phyloP scores from a whole-genome alignment of 2,113 vertebrate species.

The Pseudorectes ferrugineus region DNA sequence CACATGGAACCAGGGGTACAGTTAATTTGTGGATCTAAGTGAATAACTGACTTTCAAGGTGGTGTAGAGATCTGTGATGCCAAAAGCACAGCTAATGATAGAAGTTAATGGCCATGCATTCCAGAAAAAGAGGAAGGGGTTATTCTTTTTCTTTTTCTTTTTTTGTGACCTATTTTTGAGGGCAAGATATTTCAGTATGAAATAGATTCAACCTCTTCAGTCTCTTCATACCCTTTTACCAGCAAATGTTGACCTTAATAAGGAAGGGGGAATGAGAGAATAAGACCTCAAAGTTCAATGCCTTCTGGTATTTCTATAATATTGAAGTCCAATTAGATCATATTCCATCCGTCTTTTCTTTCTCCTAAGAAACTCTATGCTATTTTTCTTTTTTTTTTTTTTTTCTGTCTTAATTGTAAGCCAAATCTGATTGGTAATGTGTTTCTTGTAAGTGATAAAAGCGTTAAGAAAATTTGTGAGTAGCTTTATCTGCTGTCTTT shows the following conservation, averaged over 20 bases:
- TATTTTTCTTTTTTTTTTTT: neutral
- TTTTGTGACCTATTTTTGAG: neutral
- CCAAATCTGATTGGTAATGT: neutral
- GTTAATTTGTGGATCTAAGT: neutral
- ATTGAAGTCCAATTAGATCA: neutral
- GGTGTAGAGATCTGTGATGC: neutral
- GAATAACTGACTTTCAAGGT: neutral
- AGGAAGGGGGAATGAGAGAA: neutral
- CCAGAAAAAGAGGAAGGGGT: fast-evolving
- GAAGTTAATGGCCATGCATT: neutral
- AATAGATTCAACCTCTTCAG: neutral
- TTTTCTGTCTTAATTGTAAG: neutral
- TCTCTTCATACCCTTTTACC: neutral
- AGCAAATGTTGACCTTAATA: neutral
- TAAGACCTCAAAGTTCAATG: neutral
- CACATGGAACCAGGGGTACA: fast-evolving
- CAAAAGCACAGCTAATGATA: neutral
- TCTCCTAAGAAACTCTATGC: neutral
- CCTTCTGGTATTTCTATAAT: neutral
- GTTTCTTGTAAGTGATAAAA: neutral
- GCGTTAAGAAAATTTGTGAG: neutral
- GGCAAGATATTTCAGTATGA: neutral
- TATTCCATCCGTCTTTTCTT: neutral
- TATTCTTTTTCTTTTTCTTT: too few species aligned
- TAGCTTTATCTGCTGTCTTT: neutral